Percentiles rank a stretch among this genome's conserved stretches.
Evolutionary conservation across 2,888 invertebrate species (phyloP).

Genomic region (Dicyrtoma fusca): DNA sequence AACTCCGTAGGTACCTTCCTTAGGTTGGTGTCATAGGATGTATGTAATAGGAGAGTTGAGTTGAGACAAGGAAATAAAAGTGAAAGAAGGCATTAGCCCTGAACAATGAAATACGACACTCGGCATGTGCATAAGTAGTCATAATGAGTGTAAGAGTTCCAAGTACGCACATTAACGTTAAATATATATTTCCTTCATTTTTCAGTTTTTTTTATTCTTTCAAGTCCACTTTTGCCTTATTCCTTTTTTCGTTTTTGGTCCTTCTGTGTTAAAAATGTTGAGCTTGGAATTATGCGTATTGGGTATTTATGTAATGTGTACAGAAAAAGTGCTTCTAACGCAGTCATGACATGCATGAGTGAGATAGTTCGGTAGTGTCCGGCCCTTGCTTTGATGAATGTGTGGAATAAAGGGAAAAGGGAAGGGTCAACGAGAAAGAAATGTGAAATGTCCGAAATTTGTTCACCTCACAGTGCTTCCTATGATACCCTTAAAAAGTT

Average conservation of each 20-base stretch:
- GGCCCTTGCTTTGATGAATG: not conserved
- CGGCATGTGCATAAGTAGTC: slow-evolving; percentile 34
- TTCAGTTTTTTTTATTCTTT: not conserved
- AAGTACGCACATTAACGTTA: not conserved
- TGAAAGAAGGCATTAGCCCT: slow-evolving; percentile 11
- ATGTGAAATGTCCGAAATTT: slow-evolving; percentile 35
- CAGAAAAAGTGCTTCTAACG: too few relatives aligned
- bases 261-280: too few relatives aligned
- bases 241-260: too few relatives aligned
- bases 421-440: slow-evolving; percentile 31
- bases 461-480: not conserved
- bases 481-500: too few relatives aligned
- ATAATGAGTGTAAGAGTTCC: slow-evolving; percentile 29
- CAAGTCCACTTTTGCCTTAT: slow-evolving; percentile 19
- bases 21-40: too few relatives aligned
- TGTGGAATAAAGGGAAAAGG: slow-evolving; percentile 19
- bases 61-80: slow-evolving; percentile 27
- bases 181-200: too few relatives aligned
- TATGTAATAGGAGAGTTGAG: not conserved
- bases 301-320: too few relatives aligned
- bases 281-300: too few relatives aligned
- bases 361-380: too few relatives aligned
- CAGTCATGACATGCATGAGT: too few relatives aligned
- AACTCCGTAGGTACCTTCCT: too few relatives aligned
- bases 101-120: slow-evolving; percentile 31